Conservation (phyloP, 2,888 invertebrate species). For the Ophion ventricosus region DNA sequence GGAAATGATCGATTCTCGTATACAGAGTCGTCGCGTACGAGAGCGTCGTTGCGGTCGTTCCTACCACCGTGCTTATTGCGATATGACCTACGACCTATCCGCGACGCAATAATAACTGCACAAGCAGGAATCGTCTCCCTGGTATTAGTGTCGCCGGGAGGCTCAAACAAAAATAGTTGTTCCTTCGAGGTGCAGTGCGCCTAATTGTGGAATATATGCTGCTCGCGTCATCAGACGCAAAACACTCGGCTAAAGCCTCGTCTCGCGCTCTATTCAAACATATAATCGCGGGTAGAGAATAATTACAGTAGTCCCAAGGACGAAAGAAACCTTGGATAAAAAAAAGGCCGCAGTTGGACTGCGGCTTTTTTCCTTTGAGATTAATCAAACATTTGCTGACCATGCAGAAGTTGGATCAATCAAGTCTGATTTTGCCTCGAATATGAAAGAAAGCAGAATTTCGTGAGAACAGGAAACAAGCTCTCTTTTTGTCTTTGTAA, state of each 20-base stretch:
- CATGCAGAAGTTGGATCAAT: too few species aligned
- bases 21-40: neutral
- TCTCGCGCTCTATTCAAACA: too few species aligned
- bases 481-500: too few species aligned
- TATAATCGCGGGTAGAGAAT: too few species aligned
- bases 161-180: constrained; percentile 4
- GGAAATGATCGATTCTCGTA: constrained; percentile 36
- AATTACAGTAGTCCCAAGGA: too few species aligned
- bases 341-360: neutral
- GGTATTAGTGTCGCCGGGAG: neutral
- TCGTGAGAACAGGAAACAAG: too few species aligned
- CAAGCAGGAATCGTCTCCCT: neutral
- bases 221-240: neutral
- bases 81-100: constrained; percentile 25
- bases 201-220: neutral
- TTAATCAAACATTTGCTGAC: too few species aligned
- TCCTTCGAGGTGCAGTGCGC: neutral
- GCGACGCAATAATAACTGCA: neutral
- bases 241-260: neutral
- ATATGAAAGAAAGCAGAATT: too few species aligned
- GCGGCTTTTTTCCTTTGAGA: too few species aligned
- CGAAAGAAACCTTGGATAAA: neutral
- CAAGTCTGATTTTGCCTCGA: too few species aligned
- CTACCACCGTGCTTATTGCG: neutral
- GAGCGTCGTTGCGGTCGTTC: constrained; percentile 1